A percentile compares a stretch with the other conserved stretches of the same genome.
These are phyloP conservation scores for Phyllostomus hastatus DNA, from an alignment of 2,113 vertebrate genomes.

Conservation along the genomic window DNA sequence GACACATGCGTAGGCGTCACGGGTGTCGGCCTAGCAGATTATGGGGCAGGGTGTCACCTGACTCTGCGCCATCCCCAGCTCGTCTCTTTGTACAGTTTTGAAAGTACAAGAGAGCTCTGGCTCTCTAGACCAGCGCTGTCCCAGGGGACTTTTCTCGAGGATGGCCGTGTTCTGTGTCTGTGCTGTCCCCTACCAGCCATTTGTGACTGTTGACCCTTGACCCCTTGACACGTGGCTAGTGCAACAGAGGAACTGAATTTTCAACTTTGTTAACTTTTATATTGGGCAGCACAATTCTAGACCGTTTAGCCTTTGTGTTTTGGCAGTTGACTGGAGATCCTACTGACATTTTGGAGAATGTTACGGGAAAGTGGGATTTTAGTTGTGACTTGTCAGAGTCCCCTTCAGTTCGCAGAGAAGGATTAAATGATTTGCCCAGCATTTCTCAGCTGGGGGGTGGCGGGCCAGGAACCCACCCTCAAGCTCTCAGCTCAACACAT, in stretches of 20 bases:
- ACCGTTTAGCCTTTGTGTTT: not conserved
- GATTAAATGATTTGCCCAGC: not conserved
- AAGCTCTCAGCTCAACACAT: not conserved
- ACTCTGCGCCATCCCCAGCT: not conserved
- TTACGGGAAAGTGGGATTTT: not conserved
- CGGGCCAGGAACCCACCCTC: not conserved
- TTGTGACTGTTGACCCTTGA: not conserved
- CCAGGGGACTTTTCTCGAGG: fast-evolving
- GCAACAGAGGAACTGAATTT: not conserved
- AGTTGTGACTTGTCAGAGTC: not conserved
- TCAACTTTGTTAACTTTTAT: not conserved
- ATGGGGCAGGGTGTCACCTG: not conserved
- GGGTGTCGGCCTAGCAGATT: not conserved
- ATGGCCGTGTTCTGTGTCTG: fast-evolving
- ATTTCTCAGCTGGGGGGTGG: not conserved
- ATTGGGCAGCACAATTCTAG: fast-evolving
- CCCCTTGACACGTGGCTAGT: not conserved
- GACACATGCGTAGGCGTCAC: not conserved
- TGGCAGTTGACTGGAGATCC: not conserved
- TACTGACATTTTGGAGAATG: not conserved
- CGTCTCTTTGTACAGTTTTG: not conserved
- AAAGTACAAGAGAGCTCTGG: fast-evolving
- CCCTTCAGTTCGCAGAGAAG: not conserved
- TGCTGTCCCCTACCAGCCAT: fast-evolving
- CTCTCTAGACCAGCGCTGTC: not conserved